Percentiles rank a stretch among this genome's conserved stretches.
phyloP scores from a whole-genome alignment of 2,888 invertebrate species.

The Ramazzottius varieornatus region DNA sequence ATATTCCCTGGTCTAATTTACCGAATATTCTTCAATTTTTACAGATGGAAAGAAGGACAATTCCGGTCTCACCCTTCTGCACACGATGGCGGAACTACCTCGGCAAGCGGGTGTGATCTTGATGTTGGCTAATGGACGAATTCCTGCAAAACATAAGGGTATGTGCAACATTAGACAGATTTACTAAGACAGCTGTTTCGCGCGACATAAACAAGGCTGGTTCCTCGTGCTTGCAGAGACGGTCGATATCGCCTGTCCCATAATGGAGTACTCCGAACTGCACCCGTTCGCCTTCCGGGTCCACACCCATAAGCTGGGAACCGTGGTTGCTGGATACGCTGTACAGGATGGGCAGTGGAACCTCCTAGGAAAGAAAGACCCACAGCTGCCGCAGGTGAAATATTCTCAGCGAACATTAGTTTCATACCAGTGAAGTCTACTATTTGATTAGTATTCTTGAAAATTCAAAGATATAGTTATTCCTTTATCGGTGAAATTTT shows the following conservation, averaged over 20 bases:
- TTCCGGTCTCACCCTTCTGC: not conserved
- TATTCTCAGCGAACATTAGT: not conserved
- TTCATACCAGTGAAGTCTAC: no score
- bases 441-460: no score
- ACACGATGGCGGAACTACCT: not conserved
- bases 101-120: not conserved
- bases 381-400: constrained; percentile 37
- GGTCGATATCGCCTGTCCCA: constrained; percentile 68
- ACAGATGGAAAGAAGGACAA: not conserved
- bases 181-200: not conserved
- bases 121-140: not conserved
- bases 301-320: constrained; percentile 68
- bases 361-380: constrained; percentile 56
- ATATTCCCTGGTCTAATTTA: not conserved
- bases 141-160: not conserved
- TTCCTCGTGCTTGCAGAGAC: no score
- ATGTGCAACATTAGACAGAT: not conserved
- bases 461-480: no score
- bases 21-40: not conserved
- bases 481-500: no score
- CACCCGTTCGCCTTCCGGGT: constrained; percentile 84
- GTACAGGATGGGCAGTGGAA: constrained; percentile 43
- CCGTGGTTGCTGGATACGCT: constrained; percentile 54
- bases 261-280: constrained; percentile 49
- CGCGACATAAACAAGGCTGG: no score